phyloP scores from a whole-genome alignment of 2,888 invertebrate species.

The Drosophila diplacantha region DNA sequence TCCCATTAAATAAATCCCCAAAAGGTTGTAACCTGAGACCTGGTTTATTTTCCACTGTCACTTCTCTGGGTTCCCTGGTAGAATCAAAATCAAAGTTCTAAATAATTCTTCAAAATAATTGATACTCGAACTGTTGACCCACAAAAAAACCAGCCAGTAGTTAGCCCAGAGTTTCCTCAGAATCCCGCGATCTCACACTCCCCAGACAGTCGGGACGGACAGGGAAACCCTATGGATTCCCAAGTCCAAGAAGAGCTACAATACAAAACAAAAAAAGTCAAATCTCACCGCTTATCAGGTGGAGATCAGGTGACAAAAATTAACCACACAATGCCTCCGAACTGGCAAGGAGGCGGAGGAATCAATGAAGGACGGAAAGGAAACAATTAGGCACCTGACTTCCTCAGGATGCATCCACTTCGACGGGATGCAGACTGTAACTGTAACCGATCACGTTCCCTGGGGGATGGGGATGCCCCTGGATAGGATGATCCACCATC shows the following conservation, averaged over 20 bases:
- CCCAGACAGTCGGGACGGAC: neutral
- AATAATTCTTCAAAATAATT: slow-evolving; percentile 7
- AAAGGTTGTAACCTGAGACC: neutral
- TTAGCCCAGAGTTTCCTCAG: slow-evolving; percentile 19
- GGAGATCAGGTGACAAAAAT: slow-evolving; percentile 69
- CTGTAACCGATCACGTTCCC: slow-evolving; percentile 42
- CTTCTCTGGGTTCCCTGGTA: neutral
- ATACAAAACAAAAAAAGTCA: neutral
- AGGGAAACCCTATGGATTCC: slow-evolving; percentile 42
- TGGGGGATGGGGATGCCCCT: slow-evolving; percentile 7
- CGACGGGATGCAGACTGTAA: slow-evolving; percentile 40
- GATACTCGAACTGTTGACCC: slow-evolving; percentile 10
- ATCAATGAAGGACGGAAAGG: slow-evolving; percentile 62
- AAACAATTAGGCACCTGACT: slow-evolving; percentile 77
- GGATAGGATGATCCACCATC: slow-evolving; percentile 12
- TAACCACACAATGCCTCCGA: slow-evolving; percentile 53
- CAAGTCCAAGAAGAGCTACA: slow-evolving; percentile 15
- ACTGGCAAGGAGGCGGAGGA: slow-evolving; percentile 18
- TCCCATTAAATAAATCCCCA: neutral
- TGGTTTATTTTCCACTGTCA: neutral
- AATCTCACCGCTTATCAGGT: slow-evolving; percentile 53
- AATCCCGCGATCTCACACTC: slow-evolving; percentile 26
- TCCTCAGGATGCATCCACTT: slow-evolving; percentile 73
- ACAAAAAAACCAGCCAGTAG: neutral
- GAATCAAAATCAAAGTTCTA: neutral